Percentiles rank a stretch among this genome's conserved stretches.
Evolutionary conservation across 2,113 vertebrate species (phyloP).

Genomic region (Rhodinocichla rosea): DNA sequence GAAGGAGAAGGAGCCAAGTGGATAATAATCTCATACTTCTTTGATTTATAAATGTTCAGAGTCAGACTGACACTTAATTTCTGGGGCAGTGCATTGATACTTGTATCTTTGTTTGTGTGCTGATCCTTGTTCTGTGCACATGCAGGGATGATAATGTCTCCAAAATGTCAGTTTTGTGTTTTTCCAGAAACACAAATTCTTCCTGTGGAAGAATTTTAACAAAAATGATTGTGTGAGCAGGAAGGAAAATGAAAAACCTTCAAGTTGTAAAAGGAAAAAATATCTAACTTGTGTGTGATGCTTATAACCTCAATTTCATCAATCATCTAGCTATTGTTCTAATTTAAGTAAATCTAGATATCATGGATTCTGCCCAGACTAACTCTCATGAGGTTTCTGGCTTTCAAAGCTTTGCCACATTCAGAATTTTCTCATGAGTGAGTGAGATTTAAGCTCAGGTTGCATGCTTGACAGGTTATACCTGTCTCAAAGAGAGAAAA

Average conservation of each 20-base stretch:
- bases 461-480: background rate
- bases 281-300: rapidly evolving
- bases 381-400: background rate
- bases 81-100: background rate
- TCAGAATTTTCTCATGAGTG: background rate
- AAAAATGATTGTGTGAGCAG: background rate
- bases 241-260: background rate
- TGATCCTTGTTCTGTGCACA: background rate
- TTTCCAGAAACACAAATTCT: background rate
- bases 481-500: background rate
- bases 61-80: slow-evolving; percentile 12
- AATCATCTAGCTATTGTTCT: background rate
- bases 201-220: background rate
- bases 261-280: background rate
- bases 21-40: slow-evolving; percentile 3
- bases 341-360: background rate
- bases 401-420: background rate
- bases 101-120: background rate
- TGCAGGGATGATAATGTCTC: background rate
- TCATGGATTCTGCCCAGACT: background rate
- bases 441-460: background rate
- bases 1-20: background rate
- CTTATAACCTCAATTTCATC: background rate
- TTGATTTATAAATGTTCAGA: slow-evolving; percentile 35
- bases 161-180: background rate